These are phyloP conservation scores for Escarpia spicata DNA, from an alignment of 2,888 invertebrate genomes.

Conservation along the genomic window DNA sequence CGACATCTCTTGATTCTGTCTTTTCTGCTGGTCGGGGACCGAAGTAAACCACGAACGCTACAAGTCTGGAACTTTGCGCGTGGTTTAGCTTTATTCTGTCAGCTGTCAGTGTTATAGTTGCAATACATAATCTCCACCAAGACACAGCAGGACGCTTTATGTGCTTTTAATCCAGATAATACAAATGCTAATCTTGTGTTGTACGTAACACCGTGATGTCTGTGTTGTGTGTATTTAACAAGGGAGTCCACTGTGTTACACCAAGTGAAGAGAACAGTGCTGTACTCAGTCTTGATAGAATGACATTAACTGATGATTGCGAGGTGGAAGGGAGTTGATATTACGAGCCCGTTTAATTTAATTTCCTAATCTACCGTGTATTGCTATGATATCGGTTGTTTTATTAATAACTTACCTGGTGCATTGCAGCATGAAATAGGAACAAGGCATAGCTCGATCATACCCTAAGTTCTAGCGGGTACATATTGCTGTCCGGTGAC, in stretches of 20 bases:
- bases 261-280: background rate
- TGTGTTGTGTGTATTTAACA: background rate
- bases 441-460: background rate
- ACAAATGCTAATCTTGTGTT: background rate
- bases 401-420: background rate
- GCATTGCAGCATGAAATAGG: constrained; percentile 2
- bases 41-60: background rate
- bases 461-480: background rate
- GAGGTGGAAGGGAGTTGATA: background rate
- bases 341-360: background rate
- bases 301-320: background rate
- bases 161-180: background rate
- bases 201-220: background rate
- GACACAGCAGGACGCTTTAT: background rate
- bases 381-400: background rate
- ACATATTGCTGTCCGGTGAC: background rate
- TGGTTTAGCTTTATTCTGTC: constrained; percentile 4
- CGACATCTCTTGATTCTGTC: background rate
- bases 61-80: background rate
- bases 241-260: background rate
- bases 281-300: background rate
- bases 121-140: background rate
- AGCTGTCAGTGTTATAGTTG: background rate
- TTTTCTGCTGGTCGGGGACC: background rate
- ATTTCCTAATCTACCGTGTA: constrained; percentile 1